phyloP scores from a whole-genome alignment of 2,797 vertebrate species.

The Triplophysa yarkandensis region DNA sequence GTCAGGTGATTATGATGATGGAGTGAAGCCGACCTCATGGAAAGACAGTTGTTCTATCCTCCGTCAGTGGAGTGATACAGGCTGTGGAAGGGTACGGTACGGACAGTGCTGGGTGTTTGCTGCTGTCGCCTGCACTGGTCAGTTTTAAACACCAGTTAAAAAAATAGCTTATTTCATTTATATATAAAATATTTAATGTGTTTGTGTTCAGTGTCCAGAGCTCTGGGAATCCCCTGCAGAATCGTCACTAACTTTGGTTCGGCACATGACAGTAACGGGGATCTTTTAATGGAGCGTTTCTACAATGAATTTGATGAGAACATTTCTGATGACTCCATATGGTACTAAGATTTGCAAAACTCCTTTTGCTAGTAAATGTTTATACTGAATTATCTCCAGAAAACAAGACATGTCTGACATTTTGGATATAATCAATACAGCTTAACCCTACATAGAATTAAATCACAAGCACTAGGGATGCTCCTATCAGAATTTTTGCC shows the following conservation, averaged over 20 bases:
- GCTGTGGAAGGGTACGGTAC: conserved; percentile 84
- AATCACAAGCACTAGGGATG: too few species aligned
- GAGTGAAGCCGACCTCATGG: conserved; percentile 87
- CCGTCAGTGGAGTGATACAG: conserved; percentile 77
- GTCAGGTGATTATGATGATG: conserved; percentile 77
- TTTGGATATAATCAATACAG: too few species aligned
- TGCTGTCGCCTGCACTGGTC: conserved; percentile 90
- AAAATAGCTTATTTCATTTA: neutral
- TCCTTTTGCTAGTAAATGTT: too few species aligned
- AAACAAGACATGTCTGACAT: too few species aligned
- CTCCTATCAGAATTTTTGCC: too few species aligned
- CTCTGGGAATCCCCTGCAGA: conserved; percentile 86
- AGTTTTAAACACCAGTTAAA: neutral
- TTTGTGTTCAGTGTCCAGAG: conserved; percentile 80
- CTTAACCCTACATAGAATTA: too few species aligned
- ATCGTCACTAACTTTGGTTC: conserved; percentile 91
- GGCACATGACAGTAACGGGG: conserved; percentile 88
- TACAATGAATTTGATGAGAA: conserved; percentile 73
- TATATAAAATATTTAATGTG: neutral
- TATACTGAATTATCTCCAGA: too few species aligned
- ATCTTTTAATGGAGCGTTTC: conserved; percentile 86
- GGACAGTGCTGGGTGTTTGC: conserved; percentile 99
- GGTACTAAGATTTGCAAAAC: too few species aligned
- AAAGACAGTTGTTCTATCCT: conserved; percentile 89
- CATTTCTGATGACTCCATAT: conserved; percentile 78